These are phyloP conservation scores for Carassius gibelio DNA, from an alignment of 2,113 vertebrate species.

Conservation along the genomic window DNA sequence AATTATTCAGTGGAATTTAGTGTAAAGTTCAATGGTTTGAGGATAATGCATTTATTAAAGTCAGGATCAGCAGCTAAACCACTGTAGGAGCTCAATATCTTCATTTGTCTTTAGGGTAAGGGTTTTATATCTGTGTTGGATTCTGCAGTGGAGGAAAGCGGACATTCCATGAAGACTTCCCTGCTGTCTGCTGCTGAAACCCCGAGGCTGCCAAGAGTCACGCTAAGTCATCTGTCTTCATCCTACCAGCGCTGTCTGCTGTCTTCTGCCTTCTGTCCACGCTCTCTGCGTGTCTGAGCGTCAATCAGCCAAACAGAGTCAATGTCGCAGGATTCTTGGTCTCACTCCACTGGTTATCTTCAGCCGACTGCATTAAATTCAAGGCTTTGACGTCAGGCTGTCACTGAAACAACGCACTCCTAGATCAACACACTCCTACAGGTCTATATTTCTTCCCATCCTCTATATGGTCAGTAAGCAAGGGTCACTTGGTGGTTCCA, in stretches of 20 bases:
- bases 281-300: conserved; percentile 2
- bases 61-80: not conserved
- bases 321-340: not conserved
- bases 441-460: not conserved
- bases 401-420: not conserved
- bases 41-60: conserved; percentile 14
- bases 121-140: not conserved
- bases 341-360: not conserved
- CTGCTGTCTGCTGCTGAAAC: not conserved
- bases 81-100: not conserved
- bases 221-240: not conserved
- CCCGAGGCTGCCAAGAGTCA: not conserved
- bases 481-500: not conserved
- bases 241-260: not conserved
- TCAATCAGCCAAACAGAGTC: conserved; percentile 9
- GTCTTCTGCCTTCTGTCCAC: not conserved
- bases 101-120: not conserved
- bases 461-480: not conserved
- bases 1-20: not conserved
- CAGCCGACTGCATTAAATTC: not conserved
- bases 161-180: conserved; percentile 11
- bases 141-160: not conserved
- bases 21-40: not conserved
- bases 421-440: not conserved
- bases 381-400: conserved; percentile 13